Conservation (phyloP, 2,888 invertebrate species). For the Itoplectis maculator region DNA sequence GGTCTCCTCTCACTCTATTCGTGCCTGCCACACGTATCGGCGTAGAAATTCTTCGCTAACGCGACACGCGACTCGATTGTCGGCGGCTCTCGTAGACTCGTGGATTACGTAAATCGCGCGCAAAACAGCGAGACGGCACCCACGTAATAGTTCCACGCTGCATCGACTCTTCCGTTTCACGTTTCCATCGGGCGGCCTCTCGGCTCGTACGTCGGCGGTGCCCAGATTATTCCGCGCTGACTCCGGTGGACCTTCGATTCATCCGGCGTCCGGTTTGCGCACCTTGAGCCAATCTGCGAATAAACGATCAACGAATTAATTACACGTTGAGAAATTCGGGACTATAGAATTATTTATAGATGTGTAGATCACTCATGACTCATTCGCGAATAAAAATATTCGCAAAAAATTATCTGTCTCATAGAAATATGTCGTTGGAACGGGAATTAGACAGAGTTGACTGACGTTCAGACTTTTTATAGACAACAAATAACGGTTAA, state of each 20-base stretch:
- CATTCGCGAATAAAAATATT: neutral
- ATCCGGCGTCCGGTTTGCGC: neutral
- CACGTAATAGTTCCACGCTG: slow-evolving; percentile 28
- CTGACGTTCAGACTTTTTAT: too few species aligned
- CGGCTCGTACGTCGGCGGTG: neutral
- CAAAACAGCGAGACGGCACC: slow-evolving; percentile 14
- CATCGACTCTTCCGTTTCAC: slow-evolving; percentile 24
- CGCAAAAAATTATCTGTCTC: too few species aligned
- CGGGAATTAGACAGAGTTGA: too few species aligned
- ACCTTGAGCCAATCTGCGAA: neutral
- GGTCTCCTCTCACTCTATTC: neutral
- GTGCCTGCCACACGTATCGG: neutral
- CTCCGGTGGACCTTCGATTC: neutral
- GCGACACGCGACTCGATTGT: neutral
- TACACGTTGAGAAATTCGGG: neutral
- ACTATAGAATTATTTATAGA: neutral
- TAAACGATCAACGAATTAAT: slow-evolving; percentile 5
- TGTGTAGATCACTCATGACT: neutral
- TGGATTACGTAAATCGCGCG: slow-evolving; percentile 29
- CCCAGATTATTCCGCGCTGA: neutral
- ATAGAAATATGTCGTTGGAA: too few species aligned
- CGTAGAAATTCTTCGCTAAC: neutral
- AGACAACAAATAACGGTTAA: too few species aligned
- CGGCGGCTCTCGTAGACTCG: neutral
- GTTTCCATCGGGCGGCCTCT: neutral